Evolutionary conservation across 2,888 invertebrate species (phyloP).

Genomic region (Gastrophysa polygoni): DNA sequence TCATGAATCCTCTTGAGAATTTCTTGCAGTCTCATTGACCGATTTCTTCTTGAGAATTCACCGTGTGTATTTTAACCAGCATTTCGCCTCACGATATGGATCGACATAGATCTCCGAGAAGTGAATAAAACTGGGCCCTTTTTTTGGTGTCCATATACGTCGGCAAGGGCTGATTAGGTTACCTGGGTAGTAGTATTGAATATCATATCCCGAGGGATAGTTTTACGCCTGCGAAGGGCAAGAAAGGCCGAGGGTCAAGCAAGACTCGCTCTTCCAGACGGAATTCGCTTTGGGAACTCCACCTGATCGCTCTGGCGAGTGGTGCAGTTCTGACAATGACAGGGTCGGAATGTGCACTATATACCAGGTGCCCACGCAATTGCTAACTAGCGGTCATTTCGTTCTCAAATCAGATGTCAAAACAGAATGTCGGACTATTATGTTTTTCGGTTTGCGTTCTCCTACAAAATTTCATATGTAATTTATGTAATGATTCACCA

Average conservation of each 20-base stretch:
- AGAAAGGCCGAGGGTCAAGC: conserved; percentile 32
- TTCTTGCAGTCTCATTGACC: too few species aligned
- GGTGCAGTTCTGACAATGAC: background rate
- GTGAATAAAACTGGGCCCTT: background rate
- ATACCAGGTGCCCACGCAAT: too few species aligned
- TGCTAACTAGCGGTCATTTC: too few species aligned
- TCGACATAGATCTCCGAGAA: background rate
- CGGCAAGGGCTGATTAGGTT: conserved; percentile 53
- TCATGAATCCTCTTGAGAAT: too few species aligned
- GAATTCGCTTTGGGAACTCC: conserved; percentile 25
- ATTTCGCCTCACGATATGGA: too few species aligned
- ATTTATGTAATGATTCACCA: too few species aligned
- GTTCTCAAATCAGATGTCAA: too few species aligned
- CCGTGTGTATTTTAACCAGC: too few species aligned
- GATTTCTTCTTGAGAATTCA: too few species aligned
- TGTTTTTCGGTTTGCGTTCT: too few species aligned
- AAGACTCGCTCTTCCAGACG: conserved; percentile 18
- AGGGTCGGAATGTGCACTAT: background rate
- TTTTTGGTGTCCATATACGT: conserved; percentile 38
- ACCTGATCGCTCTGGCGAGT: conserved; percentile 19
- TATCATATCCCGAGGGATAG: conserved; percentile 52
- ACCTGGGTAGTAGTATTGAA: conserved; percentile 53
- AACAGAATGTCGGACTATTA: too few species aligned
- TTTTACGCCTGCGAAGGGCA: conserved; percentile 44
- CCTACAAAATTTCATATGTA: too few species aligned